These are phyloP conservation scores for Parthenolecanium corni DNA, from an alignment of 2,888 invertebrate genomes.

Conservation along the genomic window DNA sequence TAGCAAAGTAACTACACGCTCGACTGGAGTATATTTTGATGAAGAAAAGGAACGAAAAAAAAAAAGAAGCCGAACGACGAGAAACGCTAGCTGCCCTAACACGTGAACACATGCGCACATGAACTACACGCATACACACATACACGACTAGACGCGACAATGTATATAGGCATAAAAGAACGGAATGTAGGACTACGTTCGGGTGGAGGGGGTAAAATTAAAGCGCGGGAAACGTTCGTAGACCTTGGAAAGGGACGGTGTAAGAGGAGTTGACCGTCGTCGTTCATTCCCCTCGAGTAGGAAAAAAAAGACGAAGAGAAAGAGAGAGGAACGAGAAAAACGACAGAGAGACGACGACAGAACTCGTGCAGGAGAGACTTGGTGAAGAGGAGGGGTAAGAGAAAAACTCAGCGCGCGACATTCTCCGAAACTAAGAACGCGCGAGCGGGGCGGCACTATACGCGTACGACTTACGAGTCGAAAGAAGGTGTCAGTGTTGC, in stretches of 20 bases:
- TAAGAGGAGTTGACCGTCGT: neutral
- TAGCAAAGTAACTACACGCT: no score
- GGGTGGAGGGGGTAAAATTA: slow-evolving; percentile 23
- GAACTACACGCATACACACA: neutral
- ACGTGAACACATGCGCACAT: neutral
- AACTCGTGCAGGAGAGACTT: neutral
- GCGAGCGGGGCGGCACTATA: neutral
- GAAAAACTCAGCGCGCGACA: slow-evolving; percentile 3
- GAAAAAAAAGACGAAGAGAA: neutral
- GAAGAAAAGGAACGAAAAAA: no score
- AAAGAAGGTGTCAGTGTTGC: no score
- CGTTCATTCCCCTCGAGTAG: slow-evolving; percentile 23
- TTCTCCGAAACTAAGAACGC: slow-evolving; percentile 4
- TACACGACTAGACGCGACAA: slow-evolving; percentile 4
- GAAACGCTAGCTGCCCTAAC: neutral
- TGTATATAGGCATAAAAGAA: slow-evolving; percentile 23
- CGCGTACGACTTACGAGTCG: no score
- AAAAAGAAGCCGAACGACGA: no score
- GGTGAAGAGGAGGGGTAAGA: neutral
- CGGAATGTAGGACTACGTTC: slow-evolving; percentile 19
- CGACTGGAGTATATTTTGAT: no score
- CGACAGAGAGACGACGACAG: slow-evolving; percentile 5
- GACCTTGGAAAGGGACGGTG: slow-evolving; percentile 11
- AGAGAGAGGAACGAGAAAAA: neutral
- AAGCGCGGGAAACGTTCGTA: slow-evolving; percentile 23